Evolutionary conservation across 2,888 invertebrate genomes (phyloP).

Genomic region (Lasioglossum marginatum): DNA sequence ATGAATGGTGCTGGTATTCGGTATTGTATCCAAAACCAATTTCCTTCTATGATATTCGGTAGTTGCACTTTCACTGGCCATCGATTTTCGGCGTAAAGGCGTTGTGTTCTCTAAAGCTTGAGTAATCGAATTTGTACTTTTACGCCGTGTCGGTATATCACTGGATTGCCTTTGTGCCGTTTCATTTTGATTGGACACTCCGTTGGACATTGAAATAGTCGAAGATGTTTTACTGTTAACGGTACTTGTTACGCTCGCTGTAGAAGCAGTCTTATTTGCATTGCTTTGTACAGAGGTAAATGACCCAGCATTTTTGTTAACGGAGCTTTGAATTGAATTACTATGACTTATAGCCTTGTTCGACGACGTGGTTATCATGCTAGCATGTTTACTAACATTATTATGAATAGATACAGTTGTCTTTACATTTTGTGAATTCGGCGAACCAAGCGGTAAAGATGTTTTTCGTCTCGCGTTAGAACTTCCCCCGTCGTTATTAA

Average conservation of each 20-base stretch:
- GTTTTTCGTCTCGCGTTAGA: constrained; percentile 80
- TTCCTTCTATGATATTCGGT: constrained; percentile 79
- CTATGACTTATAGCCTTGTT: constrained; percentile 68
- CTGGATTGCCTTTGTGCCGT: constrained; percentile 60
- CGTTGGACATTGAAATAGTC: constrained; percentile 58
- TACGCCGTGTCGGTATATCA: constrained; percentile 76
- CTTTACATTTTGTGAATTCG: constrained; percentile 74
- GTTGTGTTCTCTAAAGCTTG: constrained; percentile 76
- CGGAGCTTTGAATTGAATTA: constrained; percentile 57
- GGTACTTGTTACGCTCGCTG: constrained; percentile 59
- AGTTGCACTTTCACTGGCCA: constrained; percentile 81
- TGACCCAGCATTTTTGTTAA: constrained; percentile 40
- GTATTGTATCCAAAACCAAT: constrained; percentile 76
- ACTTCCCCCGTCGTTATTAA: constrained; percentile 75
- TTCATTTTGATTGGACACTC: constrained; percentile 61
- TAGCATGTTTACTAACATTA: constrained; percentile 78
- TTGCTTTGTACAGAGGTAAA: constrained; percentile 52
- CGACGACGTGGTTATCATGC: constrained; percentile 75
- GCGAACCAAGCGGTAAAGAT: constrained; percentile 78
- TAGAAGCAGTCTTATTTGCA: constrained; percentile 64
- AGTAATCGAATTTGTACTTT: constrained; percentile 79
- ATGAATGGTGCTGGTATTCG: constrained; percentile 63
- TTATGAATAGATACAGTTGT: constrained; percentile 73
- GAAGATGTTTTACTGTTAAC: constrained; percentile 55
- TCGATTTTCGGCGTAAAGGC: constrained; percentile 85